Conservation (phyloP, 2,888 invertebrate species). For the Dryomyza anilis region DNA sequence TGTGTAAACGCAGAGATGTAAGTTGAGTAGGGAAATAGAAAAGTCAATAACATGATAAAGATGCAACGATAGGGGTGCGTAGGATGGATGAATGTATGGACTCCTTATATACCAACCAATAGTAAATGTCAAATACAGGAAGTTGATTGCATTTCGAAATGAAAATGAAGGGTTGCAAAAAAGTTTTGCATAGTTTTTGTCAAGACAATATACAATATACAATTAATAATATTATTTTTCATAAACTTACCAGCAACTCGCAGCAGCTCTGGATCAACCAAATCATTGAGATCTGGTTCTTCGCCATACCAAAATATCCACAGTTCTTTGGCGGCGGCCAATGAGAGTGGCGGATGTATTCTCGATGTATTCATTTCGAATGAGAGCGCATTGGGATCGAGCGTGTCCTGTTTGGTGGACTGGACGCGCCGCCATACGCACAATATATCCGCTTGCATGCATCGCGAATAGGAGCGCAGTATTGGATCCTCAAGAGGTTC, state of each 20-base stretch:
- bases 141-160: too few species aligned
- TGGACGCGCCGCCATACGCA: slow-evolving; percentile 97
- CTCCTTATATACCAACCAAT: too few species aligned
- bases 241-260: slow-evolving; percentile 78
- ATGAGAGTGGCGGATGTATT: slow-evolving; percentile 77
- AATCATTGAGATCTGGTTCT: slow-evolving; percentile 85
- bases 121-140: too few species aligned
- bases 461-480: slow-evolving; percentile 86
- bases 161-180: too few species aligned
- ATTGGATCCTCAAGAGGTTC: slow-evolving; percentile 89
- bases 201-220: too few species aligned
- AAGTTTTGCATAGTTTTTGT: too few species aligned
- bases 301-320: slow-evolving; percentile 99
- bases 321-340: slow-evolving; percentile 91
- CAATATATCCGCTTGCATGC: slow-evolving; percentile 91
- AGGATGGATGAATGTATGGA: too few species aligned
- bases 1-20: neutral
- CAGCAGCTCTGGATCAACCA: slow-evolving; percentile 85
- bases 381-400: slow-evolving; percentile 63
- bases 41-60: slow-evolving; percentile 4
- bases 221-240: too few species aligned
- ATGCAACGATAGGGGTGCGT: too few species aligned
- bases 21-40: neutral
- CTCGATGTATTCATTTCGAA: slow-evolving; percentile 62
- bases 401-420: slow-evolving; percentile 64